phyloP scores from a whole-genome alignment of 1,140 invertebrate species.

The Drosophila funebris region DNA sequence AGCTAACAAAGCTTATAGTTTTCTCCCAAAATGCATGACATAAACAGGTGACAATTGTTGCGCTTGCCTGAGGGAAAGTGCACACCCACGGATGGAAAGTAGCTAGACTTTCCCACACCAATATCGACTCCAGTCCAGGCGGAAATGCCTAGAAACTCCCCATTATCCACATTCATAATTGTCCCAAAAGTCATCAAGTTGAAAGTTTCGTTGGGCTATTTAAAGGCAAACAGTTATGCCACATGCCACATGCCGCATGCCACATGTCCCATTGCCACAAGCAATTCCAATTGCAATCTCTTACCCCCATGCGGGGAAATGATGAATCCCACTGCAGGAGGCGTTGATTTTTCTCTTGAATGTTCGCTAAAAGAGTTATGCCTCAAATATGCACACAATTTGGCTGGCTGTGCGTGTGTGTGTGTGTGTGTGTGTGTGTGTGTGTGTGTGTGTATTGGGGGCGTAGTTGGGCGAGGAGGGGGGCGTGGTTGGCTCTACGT shows the following conservation, averaged over 20 bases:
- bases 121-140: not conserved
- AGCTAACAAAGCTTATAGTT: too few species aligned
- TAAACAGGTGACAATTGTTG: too few species aligned
- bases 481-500: conserved; percentile 31
- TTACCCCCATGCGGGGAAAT: not conserved
- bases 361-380: conserved; percentile 47
- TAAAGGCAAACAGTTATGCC: conserved; percentile 1
- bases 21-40: too few species aligned
- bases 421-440: not conserved
- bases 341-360: conserved; percentile 46
- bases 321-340: not conserved
- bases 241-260: not conserved
- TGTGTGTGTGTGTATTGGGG: not conserved
- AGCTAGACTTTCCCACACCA: too few species aligned
- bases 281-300: conserved; percentile 12
- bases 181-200: not conserved
- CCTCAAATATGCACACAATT: conserved; percentile 48
- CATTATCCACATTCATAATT: not conserved
- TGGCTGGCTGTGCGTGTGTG: not conserved
- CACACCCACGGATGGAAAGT: too few species aligned
- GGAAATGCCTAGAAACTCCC: too few species aligned
- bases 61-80: too few species aligned
- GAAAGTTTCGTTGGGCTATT: not conserved
- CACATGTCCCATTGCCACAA: conserved; percentile 16
- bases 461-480: too few species aligned